These are phyloP conservation scores for Ochropleura plecta DNA, from an alignment of 2,888 invertebrate genomes.

Conservation along the genomic window DNA sequence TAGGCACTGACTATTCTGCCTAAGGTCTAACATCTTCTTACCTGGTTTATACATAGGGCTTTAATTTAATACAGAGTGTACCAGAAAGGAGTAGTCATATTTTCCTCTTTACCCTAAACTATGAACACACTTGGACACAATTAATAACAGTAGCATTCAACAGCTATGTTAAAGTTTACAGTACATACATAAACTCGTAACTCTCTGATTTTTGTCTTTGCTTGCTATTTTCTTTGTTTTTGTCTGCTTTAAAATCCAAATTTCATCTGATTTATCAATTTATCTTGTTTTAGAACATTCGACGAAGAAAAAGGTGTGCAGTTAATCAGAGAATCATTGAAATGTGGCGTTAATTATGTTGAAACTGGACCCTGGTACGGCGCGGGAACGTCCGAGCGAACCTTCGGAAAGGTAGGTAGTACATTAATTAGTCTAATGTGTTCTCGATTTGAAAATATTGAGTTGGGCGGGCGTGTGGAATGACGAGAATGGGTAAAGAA, in stretches of 20 bases:
- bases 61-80: too few species aligned
- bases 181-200: neutral
- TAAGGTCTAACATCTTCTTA: too few species aligned
- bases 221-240: too few species aligned
- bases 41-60: too few species aligned
- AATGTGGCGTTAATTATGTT: slow-evolving; percentile 96
- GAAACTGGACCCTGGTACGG: slow-evolving; percentile 99
- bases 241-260: too few species aligned
- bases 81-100: too few species aligned
- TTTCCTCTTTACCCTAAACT: too few species aligned
- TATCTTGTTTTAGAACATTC: slow-evolving; percentile 86
- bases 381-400: slow-evolving; percentile 95
- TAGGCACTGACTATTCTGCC: too few species aligned
- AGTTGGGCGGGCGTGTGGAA: neutral
- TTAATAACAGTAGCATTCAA: too few species aligned
- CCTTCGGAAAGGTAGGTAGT: slow-evolving; percentile 95
- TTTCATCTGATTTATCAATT: neutral
- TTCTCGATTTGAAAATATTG: neutral
- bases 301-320: slow-evolving; percentile 92
- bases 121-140: neutral
- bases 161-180: neutral
- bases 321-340: slow-evolving; percentile 93
- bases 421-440: neutral
- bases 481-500: neutral
- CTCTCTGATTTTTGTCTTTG: too few species aligned